A percentile compares a stretch with the other conserved stretches of the same genome.
These are phyloP conservation scores for Dynastes tityus DNA, from an alignment of 2,888 invertebrate genomes.

Conservation along the genomic window DNA sequence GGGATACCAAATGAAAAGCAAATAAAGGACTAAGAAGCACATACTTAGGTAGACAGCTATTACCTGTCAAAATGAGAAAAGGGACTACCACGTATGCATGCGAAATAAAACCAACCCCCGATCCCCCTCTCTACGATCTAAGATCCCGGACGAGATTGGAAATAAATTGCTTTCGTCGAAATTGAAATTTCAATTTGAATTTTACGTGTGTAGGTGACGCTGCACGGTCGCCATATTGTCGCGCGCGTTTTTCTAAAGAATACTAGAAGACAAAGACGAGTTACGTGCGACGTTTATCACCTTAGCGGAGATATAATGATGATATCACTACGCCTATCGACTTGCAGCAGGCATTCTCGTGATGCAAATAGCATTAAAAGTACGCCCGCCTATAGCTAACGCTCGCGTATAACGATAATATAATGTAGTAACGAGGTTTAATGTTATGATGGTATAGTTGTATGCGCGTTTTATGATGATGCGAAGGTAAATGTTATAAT, in stretches of 20 bases:
- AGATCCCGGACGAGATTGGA: slow-evolving; percentile 14
- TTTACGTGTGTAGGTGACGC: background rate
- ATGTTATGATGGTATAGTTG: background rate
- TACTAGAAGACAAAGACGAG: background rate
- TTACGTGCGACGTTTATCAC: slow-evolving; percentile 9
- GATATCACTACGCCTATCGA: background rate
- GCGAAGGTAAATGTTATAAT: too few species aligned
- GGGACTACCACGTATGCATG: background rate
- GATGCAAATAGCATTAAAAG: slow-evolving; percentile 8
- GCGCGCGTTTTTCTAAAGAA: background rate
- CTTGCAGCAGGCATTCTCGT: background rate
- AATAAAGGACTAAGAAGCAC: too few species aligned
- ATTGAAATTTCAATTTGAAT: slow-evolving; percentile 18
- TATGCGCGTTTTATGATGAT: too few species aligned
- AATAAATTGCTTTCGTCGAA: slow-evolving; percentile 27
- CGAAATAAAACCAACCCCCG: background rate
- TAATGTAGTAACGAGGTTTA: background rate
- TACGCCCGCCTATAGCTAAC: too few species aligned
- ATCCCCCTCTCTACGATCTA: background rate
- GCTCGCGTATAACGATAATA: background rate
- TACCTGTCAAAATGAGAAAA: too few species aligned
- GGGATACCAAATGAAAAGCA: too few species aligned
- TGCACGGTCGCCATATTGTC: background rate
- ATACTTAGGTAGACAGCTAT: too few species aligned
- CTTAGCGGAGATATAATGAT: too few species aligned